These are phyloP conservation scores for Lipophrys pholis DNA, from an alignment of 2,113 vertebrate genomes.

Conservation along the genomic window DNA sequence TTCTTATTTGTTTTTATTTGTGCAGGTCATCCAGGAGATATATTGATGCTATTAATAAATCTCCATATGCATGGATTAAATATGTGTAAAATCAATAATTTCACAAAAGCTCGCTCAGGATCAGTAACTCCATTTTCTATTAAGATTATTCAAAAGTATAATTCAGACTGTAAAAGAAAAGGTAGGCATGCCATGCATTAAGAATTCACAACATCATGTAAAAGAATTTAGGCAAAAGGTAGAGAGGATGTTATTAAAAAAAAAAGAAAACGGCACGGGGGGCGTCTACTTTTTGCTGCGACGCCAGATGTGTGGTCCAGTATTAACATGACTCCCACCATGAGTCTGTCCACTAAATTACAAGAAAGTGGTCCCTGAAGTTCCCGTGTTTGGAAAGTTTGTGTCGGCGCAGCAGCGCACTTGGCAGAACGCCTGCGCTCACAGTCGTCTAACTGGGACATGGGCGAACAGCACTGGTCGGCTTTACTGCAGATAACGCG, in stretches of 20 bases:
- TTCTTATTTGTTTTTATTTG: too few species aligned
- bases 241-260: background rate
- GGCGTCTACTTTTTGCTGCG: conserved; percentile 11
- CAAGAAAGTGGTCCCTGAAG: conserved; percentile 49
- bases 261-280: conserved; percentile 1
- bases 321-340: conserved; percentile 53
- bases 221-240: conserved; percentile 17
- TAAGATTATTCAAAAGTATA: conserved; percentile 9
- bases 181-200: background rate
- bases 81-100: too few species aligned
- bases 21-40: too few species aligned
- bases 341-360: conserved; percentile 32
- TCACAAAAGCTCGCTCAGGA: too few species aligned
- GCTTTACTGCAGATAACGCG: conserved; percentile 38
- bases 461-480: conserved; percentile 36
- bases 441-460: conserved; percentile 36
- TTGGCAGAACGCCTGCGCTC: conserved; percentile 38
- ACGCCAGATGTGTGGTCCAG: conserved; percentile 11
- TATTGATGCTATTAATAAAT: too few species aligned
- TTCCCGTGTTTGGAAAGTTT: conserved; percentile 48
- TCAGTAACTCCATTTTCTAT: background rate
- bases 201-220: conserved; percentile 9
- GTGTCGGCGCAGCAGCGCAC: conserved; percentile 19
- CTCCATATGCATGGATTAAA: too few species aligned
- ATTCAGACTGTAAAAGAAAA: background rate